These are phyloP conservation scores for Grapholita molesta DNA, from an alignment of 1,140 invertebrate species.

Conservation along the genomic window DNA sequence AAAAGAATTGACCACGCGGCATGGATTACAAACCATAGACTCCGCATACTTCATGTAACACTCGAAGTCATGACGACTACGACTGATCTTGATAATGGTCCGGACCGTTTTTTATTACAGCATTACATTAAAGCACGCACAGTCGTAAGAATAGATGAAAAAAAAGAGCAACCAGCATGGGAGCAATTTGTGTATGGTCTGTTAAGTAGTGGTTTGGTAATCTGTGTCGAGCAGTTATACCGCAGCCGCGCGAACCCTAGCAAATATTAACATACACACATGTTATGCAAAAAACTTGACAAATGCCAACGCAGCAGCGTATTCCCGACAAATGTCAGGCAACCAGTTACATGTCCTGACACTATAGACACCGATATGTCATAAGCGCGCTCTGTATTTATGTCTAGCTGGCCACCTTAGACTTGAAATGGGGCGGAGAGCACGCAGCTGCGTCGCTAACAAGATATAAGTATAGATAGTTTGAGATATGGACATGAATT, in stretches of 20 bases:
- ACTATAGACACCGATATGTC: conserved; percentile 4
- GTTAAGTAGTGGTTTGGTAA: background rate
- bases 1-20: background rate
- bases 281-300: conserved; percentile 9
- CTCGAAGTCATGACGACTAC: too few species aligned
- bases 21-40: background rate
- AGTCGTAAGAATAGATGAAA: too few species aligned
- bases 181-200: background rate
- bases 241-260: background rate
- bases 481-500: conserved; percentile 7
- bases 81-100: too few species aligned
- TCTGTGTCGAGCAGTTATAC: background rate
- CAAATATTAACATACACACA: conserved; percentile 10
- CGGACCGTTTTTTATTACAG: too few species aligned
- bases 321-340: background rate
- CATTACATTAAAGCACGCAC: too few species aligned
- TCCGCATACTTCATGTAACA: background rate
- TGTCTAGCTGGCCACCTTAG: background rate
- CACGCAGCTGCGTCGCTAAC: conserved; percentile 2
- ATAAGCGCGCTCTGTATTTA: background rate
- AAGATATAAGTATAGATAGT: background rate
- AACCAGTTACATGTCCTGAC: background rate
- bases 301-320: conserved; percentile 12
- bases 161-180: too few species aligned
- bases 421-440: background rate